Evolutionary conservation across 2,113 vertebrate genomes (phyloP).

Genomic region (Apistogramma diplotaenia): DNA sequence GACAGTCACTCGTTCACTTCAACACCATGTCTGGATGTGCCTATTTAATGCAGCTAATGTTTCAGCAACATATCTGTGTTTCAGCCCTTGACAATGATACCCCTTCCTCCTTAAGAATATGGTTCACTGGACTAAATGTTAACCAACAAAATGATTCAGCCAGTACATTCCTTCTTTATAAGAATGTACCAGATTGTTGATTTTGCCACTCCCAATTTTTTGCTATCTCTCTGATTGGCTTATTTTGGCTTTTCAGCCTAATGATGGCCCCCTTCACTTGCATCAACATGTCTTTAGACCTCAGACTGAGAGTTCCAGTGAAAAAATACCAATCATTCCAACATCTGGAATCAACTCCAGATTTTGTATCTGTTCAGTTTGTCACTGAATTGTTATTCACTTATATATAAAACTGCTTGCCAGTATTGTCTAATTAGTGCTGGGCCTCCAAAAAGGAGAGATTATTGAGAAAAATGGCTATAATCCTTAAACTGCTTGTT

Average conservation of each 20-base stretch:
- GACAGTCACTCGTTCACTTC: neutral
- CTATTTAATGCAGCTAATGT: neutral
- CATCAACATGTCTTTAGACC: neutral
- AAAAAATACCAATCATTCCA: neutral
- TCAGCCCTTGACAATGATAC: constrained; percentile 36
- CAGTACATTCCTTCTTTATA: neutral
- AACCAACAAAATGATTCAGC: too few species aligned
- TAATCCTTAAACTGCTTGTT: too few species aligned
- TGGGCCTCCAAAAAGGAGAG: neutral
- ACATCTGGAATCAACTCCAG: neutral
- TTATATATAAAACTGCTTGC: neutral
- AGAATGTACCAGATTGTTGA: neutral
- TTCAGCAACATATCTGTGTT: neutral
- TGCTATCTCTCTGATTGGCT: neutral
- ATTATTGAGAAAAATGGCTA: too few species aligned
- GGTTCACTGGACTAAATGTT: neutral
- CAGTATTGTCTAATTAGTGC: neutral
- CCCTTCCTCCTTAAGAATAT: neutral
- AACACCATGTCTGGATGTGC: constrained; percentile 24
- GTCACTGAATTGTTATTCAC: neutral
- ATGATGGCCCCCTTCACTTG: neutral
- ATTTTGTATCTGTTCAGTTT: neutral
- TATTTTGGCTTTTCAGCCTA: neutral
- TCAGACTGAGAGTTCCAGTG: neutral
- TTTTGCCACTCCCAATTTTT: neutral